Base-by-base conservation (phyloP, 2,888 invertebrate genomes). In the Chouioia cunea region DNA sequence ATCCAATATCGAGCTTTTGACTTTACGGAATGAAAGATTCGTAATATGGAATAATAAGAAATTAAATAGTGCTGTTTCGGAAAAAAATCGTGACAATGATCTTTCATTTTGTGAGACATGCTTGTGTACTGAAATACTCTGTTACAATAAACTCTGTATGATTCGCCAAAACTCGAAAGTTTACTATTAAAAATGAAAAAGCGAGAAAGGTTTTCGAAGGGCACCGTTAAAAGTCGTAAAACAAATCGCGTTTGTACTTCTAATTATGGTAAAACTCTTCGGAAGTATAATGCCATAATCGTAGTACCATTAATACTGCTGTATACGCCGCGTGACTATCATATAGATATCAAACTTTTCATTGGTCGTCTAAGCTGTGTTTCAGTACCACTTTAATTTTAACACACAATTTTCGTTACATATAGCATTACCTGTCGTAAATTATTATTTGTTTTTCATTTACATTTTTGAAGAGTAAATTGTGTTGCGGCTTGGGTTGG, bases 221-320 rank as follows among this genome's bases (percentile, higher is more conserved):
- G 58, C 23, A 47, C 53, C 50, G 44, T 44, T 36, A 27, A 50
- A 52, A 62, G 68, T 73, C 69, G 58, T 64, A 54, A 68, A 58
- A 56, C n/a, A 27, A 65, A 65, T 70, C 62, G 73, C 73, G 73
- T 73, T 73, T 73, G 70, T 73, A 73, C 70, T 73, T 70, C 67
- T 70, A 70, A 73, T 73, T 67, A 67, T 43, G 23, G 16, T 73
- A 68, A 65, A 66, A 64, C 63, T 70, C 70, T 70, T 65, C 64
- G 70, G 65, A 67, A 70, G 16, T 56, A 70, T 70, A 57, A 36
- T 57, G 18, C 27, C 68, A 70, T 73, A 70, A 70, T 68, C 65
- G 67, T 12, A 59, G 65, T 70, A 70, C 64, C 43, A 47, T 59
- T 16, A 65, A 60, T 67, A 67, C 68, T 73, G 70, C 66, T 54